Base-by-base conservation (phyloP, 2,113 vertebrate genomes). In the Salvator merianae region DNA sequence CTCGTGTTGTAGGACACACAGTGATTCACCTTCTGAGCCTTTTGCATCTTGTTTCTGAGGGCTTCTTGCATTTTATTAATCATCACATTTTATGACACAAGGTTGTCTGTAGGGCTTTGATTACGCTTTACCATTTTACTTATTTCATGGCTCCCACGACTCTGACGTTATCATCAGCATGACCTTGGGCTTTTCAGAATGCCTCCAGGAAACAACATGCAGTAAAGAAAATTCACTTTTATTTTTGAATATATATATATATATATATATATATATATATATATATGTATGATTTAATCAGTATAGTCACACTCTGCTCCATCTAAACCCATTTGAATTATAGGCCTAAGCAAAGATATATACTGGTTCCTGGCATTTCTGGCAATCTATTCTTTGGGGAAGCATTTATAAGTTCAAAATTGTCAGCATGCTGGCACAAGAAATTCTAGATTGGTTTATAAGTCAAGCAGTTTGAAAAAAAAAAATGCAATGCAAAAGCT, bases 131-230 rank as follows among this genome's bases (percentile, higher is more conserved):
- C 0, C 5, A 75, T 82, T 90, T 86, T 84, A 47, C 43, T 84
- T 86, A 70, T 22, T 89, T 85, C 81, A 81, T 63, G 32, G 77
- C 50, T 91, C n/a, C 53, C 26, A 0, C 38, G 79, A 68, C 0
- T 4, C 18, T 32, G 43, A 82, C 66, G 6, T 79, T 88, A 50
- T 63, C 30, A 76, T 83, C 88, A 83, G 18, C 22, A 68, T 75
- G 88, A 87, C 70, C 72, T 89, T 93, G 86, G 65, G 76, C 74
- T 84, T 85, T 26, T 86, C 75, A 74, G 69, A 88, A 86, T 8
- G 70, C 9, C 30, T 82, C 88, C 66, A 47, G 62, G 86, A 90
- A 90, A 77, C 8, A 65, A 78, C 16, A 69, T 4, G 78, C 81
- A 9, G 8, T 59, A 66, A 85, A 71, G 36, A 26, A 16, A 32